These are phyloP conservation scores for Troides aeacus DNA, from an alignment of 2,888 invertebrate genomes.

Conservation along the genomic window DNA sequence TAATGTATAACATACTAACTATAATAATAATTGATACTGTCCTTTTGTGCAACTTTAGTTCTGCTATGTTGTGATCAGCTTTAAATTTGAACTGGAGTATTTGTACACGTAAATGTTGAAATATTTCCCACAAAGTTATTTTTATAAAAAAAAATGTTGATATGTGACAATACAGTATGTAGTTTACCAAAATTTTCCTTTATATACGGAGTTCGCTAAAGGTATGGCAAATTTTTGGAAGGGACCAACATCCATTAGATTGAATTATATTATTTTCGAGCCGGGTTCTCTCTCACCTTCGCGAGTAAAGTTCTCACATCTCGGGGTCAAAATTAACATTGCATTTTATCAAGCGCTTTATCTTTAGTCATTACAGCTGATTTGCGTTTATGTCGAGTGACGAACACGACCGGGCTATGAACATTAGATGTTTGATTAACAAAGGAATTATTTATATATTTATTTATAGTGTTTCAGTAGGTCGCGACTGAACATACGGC, in stretches of 20 bases:
- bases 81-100: conserved; percentile 74
- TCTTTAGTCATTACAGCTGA: conserved; percentile 52
- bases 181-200: conserved; percentile 59
- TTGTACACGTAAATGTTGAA: conserved; percentile 71
- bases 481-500: conserved; percentile 75
- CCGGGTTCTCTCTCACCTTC: conserved; percentile 42
- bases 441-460: conserved; percentile 64
- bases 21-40: conserved; percentile 68
- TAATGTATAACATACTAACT: conserved; percentile 72
- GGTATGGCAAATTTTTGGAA: conserved; percentile 69
- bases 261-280: conserved; percentile 46
- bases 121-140: conserved; percentile 74
- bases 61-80: conserved; percentile 77
- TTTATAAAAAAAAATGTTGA: conserved; percentile 70
- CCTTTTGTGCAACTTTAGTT: conserved; percentile 75
- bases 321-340: conserved; percentile 52
- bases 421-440: conserved; percentile 58
- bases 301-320: conserved; percentile 39
- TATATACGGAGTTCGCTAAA: conserved; percentile 52
- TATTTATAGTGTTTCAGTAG: conserved; percentile 60
- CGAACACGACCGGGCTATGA: conserved; percentile 71
- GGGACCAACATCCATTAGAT: conserved; percentile 74
- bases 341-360: conserved; percentile 61
- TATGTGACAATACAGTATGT: conserved; percentile 75
- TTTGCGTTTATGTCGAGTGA: conserved; percentile 45